These are phyloP conservation scores for Cheilosia vernalis DNA, from an alignment of 2,888 invertebrate genomes.

Conservation along the genomic window DNA sequence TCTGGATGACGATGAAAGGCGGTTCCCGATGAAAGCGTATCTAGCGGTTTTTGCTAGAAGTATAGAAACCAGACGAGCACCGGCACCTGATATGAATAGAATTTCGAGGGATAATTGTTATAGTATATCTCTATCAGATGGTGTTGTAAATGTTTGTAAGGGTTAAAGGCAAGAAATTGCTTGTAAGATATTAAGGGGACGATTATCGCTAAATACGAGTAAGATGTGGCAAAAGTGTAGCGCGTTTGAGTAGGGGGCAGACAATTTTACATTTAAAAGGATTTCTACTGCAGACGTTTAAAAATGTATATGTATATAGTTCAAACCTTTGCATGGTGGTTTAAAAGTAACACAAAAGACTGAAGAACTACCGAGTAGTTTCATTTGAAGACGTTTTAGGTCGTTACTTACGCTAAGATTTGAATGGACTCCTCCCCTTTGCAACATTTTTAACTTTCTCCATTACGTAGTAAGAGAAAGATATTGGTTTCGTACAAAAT, in stretches of 20 bases:
- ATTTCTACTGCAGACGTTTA: too few relatives aligned
- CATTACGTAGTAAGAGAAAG: too few relatives aligned
- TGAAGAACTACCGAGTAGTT: too few relatives aligned
- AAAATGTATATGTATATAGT: too few relatives aligned
- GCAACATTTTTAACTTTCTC: too few relatives aligned
- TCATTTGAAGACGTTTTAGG: too few relatives aligned
- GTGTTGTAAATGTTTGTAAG: conserved; percentile 12
- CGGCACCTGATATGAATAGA: conserved; percentile 38
- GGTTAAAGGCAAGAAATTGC: conserved; percentile 21
- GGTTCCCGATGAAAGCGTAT: conserved; percentile 33
- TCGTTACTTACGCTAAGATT: too few relatives aligned
- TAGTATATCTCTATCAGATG: conserved; percentile 10
- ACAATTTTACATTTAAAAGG: conserved; percentile 22
- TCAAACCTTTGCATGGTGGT: too few relatives aligned
- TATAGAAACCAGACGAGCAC: background rate
- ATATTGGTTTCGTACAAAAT: too few relatives aligned
- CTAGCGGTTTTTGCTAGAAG: conserved; percentile 37
- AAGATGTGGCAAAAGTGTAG: conserved; percentile 8
- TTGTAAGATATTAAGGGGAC: conserved; percentile 30
- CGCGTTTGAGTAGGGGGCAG: background rate
- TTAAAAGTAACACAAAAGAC: too few relatives aligned
- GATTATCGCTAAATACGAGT: conserved; percentile 27
- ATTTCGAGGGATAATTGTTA: conserved; percentile 38
- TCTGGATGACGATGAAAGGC: conserved; percentile 22
- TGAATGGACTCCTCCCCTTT: too few relatives aligned